Base-by-base conservation (phyloP, 2,113 vertebrate genomes). In the Balaenoptera acutorostrata region DNA sequence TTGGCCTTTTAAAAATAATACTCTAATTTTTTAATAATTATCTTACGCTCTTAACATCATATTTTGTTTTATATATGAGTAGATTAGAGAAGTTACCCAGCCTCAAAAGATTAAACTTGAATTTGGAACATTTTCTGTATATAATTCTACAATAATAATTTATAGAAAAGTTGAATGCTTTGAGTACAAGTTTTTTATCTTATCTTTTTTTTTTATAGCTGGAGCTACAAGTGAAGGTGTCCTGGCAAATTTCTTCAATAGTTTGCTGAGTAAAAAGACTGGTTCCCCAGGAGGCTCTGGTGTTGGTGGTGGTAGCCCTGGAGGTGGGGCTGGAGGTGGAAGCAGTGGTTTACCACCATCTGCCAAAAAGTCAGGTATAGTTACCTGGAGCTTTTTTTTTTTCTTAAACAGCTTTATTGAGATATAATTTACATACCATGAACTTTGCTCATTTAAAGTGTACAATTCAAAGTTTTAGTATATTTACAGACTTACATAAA, bases 171-270 rank as follows among this genome's bases (percentile, higher is more conserved):
- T 14, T 9, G 57, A 74, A 44, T 55, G 31, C 84, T 97, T 69
- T 69, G 71, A 94, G 29, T 92, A 27, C 41, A 94, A 39, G 4
- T 20, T 33, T 81, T 74, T 93, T 71, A 59, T 33, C 31, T 4
- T 23, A 23, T 17, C 5, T 55, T 78, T 49, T 94, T 31, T 68
- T 61, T 63, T 94, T 72, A 46, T 97, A 99, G 98, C 99, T 98
- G 99, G 99, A 98, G 99, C 99, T 97, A 99, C 99, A 92, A 99
- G 99, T 64, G 99, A 99, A 98, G 99, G 99, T 11, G 99, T 99
- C 87, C 98, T 99, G 98, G 99, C 99, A 86, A 99, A 99, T 97
- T 99, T 99, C 98, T 99, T 99, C 98, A 99, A 99, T 97, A 99
- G 99, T 96, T 99, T 99, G 96, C 98, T 99, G 98, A 99, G 99